A percentile compares a stretch with the other conserved stretches of the same genome.
phyloP scores from a whole-genome alignment of 2,888 invertebrate genomes.

The Drosophila nigritarsus region DNA sequence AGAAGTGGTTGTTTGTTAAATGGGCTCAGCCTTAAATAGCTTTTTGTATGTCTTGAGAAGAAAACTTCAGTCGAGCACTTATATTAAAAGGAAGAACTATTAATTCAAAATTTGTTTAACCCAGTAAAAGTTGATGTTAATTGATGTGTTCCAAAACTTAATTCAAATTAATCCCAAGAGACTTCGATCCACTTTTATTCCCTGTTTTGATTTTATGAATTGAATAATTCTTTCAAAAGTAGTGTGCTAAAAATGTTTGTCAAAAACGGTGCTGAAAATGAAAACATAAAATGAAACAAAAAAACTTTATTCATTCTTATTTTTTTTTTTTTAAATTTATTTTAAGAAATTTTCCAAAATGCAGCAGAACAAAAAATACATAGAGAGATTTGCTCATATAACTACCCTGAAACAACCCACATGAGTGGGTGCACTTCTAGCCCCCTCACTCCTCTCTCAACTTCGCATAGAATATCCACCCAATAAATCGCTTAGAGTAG shows the following conservation, averaged over 20 bases:
- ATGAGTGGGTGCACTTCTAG: background rate
- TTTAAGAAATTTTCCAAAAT: background rate
- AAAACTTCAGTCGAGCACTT: background rate
- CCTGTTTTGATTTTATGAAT: background rate
- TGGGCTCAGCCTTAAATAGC: constrained; percentile 1
- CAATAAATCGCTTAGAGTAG: constrained; percentile 37
- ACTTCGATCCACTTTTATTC: background rate
- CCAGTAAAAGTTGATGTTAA: background rate
- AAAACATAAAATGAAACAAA: too few relatives aligned
- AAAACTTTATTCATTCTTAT: background rate
- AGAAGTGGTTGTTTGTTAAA: constrained; percentile 6
- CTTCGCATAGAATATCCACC: constrained; percentile 3
- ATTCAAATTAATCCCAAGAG: background rate
- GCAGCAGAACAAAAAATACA: background rate
- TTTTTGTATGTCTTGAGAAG: constrained; percentile 3
- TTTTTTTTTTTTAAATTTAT: background rate
- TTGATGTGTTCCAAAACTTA: background rate
- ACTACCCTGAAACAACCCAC: background rate
- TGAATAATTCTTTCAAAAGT: background rate
- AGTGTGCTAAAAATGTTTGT: background rate
- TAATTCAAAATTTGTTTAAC: background rate
- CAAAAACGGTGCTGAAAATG: background rate
- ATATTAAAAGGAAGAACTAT: background rate
- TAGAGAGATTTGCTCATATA: background rate
- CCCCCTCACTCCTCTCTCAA: background rate